These are phyloP conservation scores for Brachionichthys hirsutus DNA, from an alignment of 2,113 vertebrate species.

Conservation along the genomic window DNA sequence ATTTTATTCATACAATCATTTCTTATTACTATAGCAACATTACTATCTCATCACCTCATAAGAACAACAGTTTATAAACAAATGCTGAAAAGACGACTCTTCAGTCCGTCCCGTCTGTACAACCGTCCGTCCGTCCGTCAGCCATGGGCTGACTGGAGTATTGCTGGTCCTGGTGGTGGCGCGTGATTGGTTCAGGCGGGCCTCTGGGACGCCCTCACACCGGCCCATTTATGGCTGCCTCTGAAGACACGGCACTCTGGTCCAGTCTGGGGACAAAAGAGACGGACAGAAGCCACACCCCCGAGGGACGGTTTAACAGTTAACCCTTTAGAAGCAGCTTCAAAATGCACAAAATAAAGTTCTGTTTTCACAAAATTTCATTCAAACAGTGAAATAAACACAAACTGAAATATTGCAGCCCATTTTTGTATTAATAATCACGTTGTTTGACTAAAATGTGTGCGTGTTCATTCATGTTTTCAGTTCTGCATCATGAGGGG, in stretches of 20 bases:
- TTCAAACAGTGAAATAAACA: too few relatives aligned
- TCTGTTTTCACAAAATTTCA: too few relatives aligned
- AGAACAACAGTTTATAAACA: constrained; percentile 98
- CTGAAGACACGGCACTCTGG: constrained; percentile 77
- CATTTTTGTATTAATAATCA: too few relatives aligned
- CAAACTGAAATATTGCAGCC: too few relatives aligned
- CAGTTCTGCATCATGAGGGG: too few relatives aligned
- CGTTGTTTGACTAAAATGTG: too few relatives aligned
- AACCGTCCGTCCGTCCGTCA: constrained; percentile 76
- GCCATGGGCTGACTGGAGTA: constrained; percentile 86
- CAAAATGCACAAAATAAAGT: too few relatives aligned
- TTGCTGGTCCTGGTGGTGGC: constrained; percentile 93
- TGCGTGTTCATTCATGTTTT: too few relatives aligned
- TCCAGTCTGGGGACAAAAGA: constrained; percentile 76
- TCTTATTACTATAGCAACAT: constrained; percentile 90
- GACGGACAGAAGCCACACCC: neutral
- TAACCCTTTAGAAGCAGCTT: too few relatives aligned
- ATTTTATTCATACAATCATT: constrained; percentile 98
- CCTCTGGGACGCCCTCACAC: constrained; percentile 45
- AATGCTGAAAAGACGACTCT: constrained; percentile 88
- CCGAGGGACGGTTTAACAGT: neutral
- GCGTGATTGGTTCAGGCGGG: constrained; percentile 74
- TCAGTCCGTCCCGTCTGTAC: constrained; percentile 91
- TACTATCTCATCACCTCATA: constrained; percentile 89
- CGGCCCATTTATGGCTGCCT: constrained; percentile 87